Percentiles rank a stretch among this genome's conserved stretches.
phyloP scores from a whole-genome alignment of 2,888 invertebrate species.

The Cephonodes hylas region DNA sequence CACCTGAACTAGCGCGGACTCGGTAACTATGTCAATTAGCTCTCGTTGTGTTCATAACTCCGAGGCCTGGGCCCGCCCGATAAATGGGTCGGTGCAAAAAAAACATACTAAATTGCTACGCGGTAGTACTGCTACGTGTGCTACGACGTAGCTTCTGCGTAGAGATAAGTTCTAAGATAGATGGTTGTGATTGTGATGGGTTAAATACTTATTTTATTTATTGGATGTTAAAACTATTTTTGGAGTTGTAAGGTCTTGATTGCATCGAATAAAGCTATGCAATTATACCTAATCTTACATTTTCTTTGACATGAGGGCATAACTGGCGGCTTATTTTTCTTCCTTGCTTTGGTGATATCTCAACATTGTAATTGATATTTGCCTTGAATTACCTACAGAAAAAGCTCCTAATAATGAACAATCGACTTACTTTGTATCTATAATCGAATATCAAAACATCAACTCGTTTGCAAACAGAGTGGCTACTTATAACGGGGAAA shows the following conservation, averaged over 20 bases:
- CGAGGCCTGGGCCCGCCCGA: constrained; percentile 12
- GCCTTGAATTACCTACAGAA: no score
- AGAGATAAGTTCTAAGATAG: not conserved
- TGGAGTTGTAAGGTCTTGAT: no score
- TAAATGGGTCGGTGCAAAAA: constrained; percentile 15
- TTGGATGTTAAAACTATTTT: no score
- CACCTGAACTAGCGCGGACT: constrained; percentile 4
- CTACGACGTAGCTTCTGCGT: constrained; percentile 11
- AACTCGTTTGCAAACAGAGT: not conserved
- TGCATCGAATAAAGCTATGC: no score
- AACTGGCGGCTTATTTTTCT: no score
- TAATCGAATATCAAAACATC: not conserved
- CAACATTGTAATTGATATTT: no score
- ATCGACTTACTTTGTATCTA: no score
- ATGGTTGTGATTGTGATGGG: not conserved
- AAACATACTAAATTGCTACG: constrained; percentile 16
- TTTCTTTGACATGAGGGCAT: no score
- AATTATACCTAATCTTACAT: no score
- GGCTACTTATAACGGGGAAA: not conserved
- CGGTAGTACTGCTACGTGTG: constrained; percentile 13
- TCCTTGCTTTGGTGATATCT: no score
- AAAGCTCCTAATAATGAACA: no score
- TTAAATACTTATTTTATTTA: no score
- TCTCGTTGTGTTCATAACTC: constrained; percentile 16
- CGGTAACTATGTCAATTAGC: constrained; percentile 16